A percentile compares a stretch with the other conserved stretches of the same genome.
Conservation (phyloP, 53 echinoderm and acorn worm species). For the Holothuria leucospilota region DNA sequence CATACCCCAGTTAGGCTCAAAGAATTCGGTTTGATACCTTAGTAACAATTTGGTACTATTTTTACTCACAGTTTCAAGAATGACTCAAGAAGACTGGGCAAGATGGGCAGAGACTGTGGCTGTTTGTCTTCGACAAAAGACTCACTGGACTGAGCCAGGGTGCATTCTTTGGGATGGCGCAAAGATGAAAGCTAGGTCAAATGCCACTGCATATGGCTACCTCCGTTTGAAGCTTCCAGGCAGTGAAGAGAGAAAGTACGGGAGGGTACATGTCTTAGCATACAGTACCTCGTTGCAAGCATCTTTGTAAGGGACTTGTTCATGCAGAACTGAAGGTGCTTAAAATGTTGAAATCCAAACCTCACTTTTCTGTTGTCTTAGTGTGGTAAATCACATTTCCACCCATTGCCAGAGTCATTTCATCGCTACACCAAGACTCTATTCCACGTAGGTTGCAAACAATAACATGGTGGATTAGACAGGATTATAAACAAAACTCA, state of each 20-base stretch:
- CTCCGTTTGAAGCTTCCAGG: not conserved
- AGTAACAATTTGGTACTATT: too few species aligned
- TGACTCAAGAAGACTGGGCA: conserved; percentile 12
- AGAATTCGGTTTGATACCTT: too few species aligned
- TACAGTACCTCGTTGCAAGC: not conserved
- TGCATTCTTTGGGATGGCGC: not conserved
- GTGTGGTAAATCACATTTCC: not conserved
- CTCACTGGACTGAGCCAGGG: not conserved
- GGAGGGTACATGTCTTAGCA: not conserved
- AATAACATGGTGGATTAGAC: too few species aligned
- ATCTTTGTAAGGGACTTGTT: not conserved
- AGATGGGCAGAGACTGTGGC: not conserved
- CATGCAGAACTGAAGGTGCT: not conserved
- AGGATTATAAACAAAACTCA: too few species aligned
- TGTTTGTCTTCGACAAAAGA: not conserved
- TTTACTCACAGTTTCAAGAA: too few species aligned
- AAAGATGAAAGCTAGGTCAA: not conserved
- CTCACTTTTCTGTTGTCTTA: too few species aligned
- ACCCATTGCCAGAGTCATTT: too few species aligned
- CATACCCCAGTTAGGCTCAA: too few species aligned
- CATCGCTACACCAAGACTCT: too few species aligned
- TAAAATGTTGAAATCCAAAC: not conserved
- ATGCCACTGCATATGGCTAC: not conserved
- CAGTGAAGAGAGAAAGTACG: not conserved
- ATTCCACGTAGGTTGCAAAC: too few species aligned